Percentiles rank a stretch among this genome's conserved stretches.
Evolutionary conservation across 37 sponge, comb jelly and placozoan genomes (phyloP).

Genomic region (Tethya wilhelma): DNA sequence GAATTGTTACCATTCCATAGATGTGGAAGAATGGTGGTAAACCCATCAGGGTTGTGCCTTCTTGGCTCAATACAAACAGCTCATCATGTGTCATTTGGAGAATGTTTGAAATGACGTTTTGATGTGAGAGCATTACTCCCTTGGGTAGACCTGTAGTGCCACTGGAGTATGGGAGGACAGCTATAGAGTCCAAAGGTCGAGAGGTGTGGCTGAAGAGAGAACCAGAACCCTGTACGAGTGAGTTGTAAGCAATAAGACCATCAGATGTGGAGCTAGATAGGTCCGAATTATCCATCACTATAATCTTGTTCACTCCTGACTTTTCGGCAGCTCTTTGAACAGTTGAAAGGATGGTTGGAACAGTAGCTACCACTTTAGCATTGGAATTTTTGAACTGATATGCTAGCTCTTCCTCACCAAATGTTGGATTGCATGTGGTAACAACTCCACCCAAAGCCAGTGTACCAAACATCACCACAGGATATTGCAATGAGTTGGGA

Average conservation of each 20-base stretch:
- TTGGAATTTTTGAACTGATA: slow-evolving; percentile 76
- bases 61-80: no score
- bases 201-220: slow-evolving; percentile 42
- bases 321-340: slow-evolving; percentile 50
- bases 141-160: slow-evolving; percentile 93
- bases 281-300: slow-evolving; percentile 39
- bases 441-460: slow-evolving; percentile 76
- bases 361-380: slow-evolving; percentile 63
- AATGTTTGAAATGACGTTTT: no score
- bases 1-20: slow-evolving; percentile 73
- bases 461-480: slow-evolving; percentile 52
- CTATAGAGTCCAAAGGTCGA: slow-evolving; percentile 42
- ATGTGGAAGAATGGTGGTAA: slow-evolving; percentile 92
- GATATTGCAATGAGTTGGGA: slow-evolving; percentile 65
- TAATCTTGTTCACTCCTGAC: slow-evolving; percentile 31
- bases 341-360: slow-evolving; percentile 46
- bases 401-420: slow-evolving; percentile 67
- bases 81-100: no score
- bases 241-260: slow-evolving; percentile 30
- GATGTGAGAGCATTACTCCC: slow-evolving; percentile 87
- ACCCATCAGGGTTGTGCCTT: no score
- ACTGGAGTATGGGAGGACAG: slow-evolving; percentile 85
- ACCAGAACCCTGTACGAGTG: slow-evolving; percentile 50
- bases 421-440: slow-evolving; percentile 75
- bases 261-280: background rate